phyloP scores from a whole-genome alignment of 2,888 invertebrate species.

The Pseudeuparius sepicola region DNA sequence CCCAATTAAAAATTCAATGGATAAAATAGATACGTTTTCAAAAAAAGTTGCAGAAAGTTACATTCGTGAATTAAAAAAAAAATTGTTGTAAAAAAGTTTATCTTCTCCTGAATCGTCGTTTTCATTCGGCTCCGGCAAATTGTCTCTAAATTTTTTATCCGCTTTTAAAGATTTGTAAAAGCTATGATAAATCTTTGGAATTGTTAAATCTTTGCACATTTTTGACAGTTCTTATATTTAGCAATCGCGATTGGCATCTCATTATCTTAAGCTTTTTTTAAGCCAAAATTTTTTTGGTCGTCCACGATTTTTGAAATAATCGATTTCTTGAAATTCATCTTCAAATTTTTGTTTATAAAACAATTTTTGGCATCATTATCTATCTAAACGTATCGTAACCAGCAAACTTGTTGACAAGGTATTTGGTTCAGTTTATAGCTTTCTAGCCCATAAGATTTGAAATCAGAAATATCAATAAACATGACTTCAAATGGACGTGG shows the following conservation, averaged over 20 bases:
- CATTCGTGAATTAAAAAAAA: too few relatives aligned
- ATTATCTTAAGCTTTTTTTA: constrained; percentile 9
- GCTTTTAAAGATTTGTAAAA: constrained; percentile 5
- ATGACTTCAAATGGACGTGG: constrained; percentile 13
- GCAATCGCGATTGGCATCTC: constrained; percentile 9
- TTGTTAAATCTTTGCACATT: constrained; percentile 8
- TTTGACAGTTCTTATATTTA: constrained; percentile 1
- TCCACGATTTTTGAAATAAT: constrained; percentile 2
- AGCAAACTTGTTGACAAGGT: constrained; percentile 13
- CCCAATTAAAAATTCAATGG: too few relatives aligned
- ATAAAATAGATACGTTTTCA: too few relatives aligned
- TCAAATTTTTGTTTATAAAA: constrained; percentile 11
- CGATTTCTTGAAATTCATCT: constrained; percentile 8
- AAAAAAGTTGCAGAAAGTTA: too few relatives aligned
- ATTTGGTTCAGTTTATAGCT: constrained; percentile 13
- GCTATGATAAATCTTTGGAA: constrained; percentile 8
- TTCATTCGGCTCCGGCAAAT: constrained; percentile 7
- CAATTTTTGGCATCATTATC: constrained; percentile 8
- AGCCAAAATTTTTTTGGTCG: constrained; percentile 5
- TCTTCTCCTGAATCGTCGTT: constrained; percentile 2
- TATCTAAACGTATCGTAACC: constrained; percentile 11
- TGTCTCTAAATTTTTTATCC: constrained; percentile 7
- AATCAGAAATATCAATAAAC: too few relatives aligned
- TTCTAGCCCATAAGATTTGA: constrained; percentile 9
- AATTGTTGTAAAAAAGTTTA: constrained; percentile 5